A percentile compares a stretch with the other conserved stretches of the same genome.
phyloP scores from a whole-genome alignment of 2,797 vertebrate genomes.

The Spinibarbus caldwelli region DNA sequence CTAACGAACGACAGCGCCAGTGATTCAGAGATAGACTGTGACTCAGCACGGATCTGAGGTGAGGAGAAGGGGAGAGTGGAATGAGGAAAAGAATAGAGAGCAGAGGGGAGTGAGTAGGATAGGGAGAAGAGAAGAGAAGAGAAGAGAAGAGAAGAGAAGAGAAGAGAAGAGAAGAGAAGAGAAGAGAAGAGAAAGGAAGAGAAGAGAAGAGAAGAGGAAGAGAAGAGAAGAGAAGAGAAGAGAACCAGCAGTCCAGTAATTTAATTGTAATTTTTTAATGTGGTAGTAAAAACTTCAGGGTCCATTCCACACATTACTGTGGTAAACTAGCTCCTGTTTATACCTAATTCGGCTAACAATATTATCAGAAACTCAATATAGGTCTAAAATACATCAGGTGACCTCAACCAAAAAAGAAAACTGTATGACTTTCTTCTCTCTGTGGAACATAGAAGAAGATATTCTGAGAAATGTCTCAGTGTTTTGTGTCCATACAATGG shows the following conservation, averaged over 20 bases:
- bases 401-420: neutral
- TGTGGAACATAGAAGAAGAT: neutral
- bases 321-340: slow-evolving; percentile 48
- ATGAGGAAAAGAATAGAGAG: slow-evolving; percentile 3
- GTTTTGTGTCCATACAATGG: neutral
- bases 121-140: neutral
- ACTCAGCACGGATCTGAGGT: slow-evolving; percentile 39
- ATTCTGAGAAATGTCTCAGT: neutral
- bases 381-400: slow-evolving; percentile 10
- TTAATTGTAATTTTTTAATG: neutral
- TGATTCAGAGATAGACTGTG: slow-evolving; percentile 55
- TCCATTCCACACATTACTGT: slow-evolving; percentile 61
- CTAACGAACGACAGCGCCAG: slow-evolving; percentile 52
- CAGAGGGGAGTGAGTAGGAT: neutral
- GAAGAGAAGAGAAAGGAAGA: neutral
- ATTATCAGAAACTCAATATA: slow-evolving; percentile 23
- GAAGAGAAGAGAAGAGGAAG: neutral
- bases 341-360: slow-evolving; percentile 45
- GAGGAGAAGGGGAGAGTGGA: neutral
- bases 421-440: neutral
- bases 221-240: neutral
- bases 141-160: neutral
- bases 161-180: neutral
- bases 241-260: neutral
- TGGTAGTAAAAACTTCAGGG: neutral